Evolutionary conservation across 2,888 invertebrate genomes (phyloP), one percentile per base, ranked within the genome.

Genomic region (Sisyra nigra): DNA sequence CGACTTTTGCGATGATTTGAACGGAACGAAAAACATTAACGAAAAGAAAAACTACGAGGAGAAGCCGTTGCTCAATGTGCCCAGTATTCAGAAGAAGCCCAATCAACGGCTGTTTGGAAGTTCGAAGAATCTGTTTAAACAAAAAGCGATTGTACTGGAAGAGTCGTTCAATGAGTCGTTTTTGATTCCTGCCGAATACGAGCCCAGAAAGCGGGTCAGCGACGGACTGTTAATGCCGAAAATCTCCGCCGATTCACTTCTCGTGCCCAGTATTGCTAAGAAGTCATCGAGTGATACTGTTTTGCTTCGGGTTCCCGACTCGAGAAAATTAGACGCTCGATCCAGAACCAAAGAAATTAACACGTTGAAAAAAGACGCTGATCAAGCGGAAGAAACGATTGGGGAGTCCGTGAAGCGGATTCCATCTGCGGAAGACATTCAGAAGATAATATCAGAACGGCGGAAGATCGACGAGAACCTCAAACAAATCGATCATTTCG

Each of bases 401-500:
- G 17, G 3, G 7, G 7, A 15, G 5, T 19, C 19, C 19, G 34
- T 10, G n/a, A 17, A 18, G 8, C 8, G 14, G 10, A 13, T 31
- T 3, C 17, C 50, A 61, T 62, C 47, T 61, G 59, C 61, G 47
- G 63, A 74, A 49, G 72, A 69, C 49, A 72, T 74, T 49, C 68
- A 74, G 54, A 69, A 72, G 56, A 72, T 74, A 44, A 74, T 74
- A 51, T 71, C 70, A 8, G 74, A 74, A 56, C 63, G 74, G 49
- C 60, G 74, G 48, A 71, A 72, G 55, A 63, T 72, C 40, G 74
- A 74, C 46, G 62, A 68, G 31, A 60, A 56, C 44, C 48, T 59
- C 3, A 59, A 58, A 48, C 58, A 59, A 50, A 56, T 58, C 44
- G 53, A 58, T 44, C 52, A 55, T 41, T 58, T 51, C 45, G 60